phyloP scores from a whole-genome alignment of 2,888 invertebrate species.

The Parnassius glacialis region DNA sequence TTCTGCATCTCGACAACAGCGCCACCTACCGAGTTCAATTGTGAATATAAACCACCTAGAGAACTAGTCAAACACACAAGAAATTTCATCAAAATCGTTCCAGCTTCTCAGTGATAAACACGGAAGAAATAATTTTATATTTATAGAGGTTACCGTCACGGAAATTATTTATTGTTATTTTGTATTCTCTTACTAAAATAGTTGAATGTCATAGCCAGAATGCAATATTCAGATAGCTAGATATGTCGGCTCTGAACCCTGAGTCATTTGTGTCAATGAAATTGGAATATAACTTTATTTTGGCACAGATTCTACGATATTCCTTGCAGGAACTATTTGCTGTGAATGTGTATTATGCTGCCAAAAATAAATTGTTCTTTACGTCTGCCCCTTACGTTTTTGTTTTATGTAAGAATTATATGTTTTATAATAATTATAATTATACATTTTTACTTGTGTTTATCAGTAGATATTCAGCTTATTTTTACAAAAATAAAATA shows the following conservation, averaged over 20 bases:
- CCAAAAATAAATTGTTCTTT: slow-evolving; percentile 53
- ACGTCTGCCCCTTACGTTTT: slow-evolving; percentile 34
- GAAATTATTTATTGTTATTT: background rate
- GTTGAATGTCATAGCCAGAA: background rate
- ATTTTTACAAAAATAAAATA: too few species aligned
- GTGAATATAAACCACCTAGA: too few species aligned
- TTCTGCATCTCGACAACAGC: too few species aligned
- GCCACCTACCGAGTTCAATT: too few species aligned
- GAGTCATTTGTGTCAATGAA: slow-evolving; percentile 67
- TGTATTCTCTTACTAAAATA: slow-evolving; percentile 4
- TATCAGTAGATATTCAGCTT: slow-evolving; percentile 2
- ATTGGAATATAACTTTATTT: slow-evolving; percentile 64
- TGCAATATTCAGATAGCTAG: slow-evolving; percentile 31
- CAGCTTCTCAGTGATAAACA: too few species aligned
- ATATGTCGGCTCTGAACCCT: slow-evolving; percentile 56
- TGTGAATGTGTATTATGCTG: slow-evolving; percentile 39
- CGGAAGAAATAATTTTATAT: too few species aligned
- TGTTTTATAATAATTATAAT: slow-evolving; percentile 12
- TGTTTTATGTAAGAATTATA: slow-evolving; percentile 29
- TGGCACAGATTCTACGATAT: slow-evolving; percentile 59
- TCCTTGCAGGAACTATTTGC: slow-evolving; percentile 47
- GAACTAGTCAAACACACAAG: too few species aligned
- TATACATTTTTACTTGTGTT: too few species aligned
- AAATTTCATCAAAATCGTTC: too few species aligned
- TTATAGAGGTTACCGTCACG: too few species aligned